These are phyloP conservation scores for Platynereis dumerilii DNA, from an alignment of 2,888 invertebrate species.

Conservation along the genomic window DNA sequence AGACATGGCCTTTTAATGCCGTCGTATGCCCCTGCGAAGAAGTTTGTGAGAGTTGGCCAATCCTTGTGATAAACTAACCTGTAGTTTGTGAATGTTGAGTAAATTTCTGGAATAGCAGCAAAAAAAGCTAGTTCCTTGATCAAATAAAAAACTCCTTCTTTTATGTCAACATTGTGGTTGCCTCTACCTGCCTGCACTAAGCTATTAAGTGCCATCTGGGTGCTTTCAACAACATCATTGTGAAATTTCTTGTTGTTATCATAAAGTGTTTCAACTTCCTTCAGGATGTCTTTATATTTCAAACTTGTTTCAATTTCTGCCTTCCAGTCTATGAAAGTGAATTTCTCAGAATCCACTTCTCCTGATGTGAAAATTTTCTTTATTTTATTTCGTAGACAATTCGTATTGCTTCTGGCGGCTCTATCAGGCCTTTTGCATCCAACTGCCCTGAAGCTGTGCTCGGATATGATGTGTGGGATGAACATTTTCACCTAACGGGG, in stretches of 20 bases:
- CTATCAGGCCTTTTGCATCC: neutral
- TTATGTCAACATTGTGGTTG: too few relatives aligned
- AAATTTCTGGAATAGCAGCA: neutral
- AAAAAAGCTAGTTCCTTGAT: conserved; percentile 10
- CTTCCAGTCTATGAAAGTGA: conserved; percentile 4
- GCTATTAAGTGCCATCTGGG: neutral
- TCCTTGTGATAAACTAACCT: conserved; percentile 5
- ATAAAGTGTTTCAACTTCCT: neutral
- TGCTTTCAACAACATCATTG: neutral
- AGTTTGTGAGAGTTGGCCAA: conserved; percentile 4
- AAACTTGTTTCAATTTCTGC: conserved; percentile 1
- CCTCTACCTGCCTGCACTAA: too few relatives aligned
- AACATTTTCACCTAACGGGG: too few relatives aligned
- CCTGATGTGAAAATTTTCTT: neutral
- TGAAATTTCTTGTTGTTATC: neutral
- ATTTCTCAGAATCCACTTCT: neutral
- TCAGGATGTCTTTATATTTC: neutral
- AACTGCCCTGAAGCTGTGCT: conserved; percentile 4
- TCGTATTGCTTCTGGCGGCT: neutral
- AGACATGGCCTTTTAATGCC: too few relatives aligned
- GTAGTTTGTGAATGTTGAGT: neutral
- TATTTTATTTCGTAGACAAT: conserved; percentile 2
- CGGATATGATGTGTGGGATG: too few relatives aligned
- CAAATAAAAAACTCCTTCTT: neutral
- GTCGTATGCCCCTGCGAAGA: conserved; percentile 3